Evolutionary conservation across 2,113 vertebrate species (phyloP).

Genomic region (Dissostichus mawsoni): DNA sequence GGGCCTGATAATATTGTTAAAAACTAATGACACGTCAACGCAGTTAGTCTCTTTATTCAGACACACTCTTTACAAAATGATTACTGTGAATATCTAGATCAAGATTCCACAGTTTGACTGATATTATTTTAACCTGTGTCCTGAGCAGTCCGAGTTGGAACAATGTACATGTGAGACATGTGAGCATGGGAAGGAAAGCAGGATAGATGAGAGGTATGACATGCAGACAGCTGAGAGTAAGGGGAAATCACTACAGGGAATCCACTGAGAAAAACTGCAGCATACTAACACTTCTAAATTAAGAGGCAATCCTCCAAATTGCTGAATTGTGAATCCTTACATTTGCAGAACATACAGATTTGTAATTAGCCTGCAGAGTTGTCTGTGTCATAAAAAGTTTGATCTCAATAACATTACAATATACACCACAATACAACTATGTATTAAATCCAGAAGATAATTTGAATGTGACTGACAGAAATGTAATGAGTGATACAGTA

Average conservation of each 20-base stretch:
- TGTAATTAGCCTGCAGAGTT: not conserved
- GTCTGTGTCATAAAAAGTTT: not conserved
- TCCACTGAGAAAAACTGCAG: not conserved
- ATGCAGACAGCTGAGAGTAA: not conserved
- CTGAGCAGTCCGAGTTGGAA: not conserved
- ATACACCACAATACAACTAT: not conserved
- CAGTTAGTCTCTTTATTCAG: constrained; percentile 2
- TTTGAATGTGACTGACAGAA: not conserved
- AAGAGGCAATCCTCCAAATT: not conserved
- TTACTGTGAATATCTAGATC: not conserved
- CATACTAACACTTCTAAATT: not conserved
- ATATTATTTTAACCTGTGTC: not conserved
- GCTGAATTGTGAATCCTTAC: not conserved
- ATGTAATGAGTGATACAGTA: not conserved
- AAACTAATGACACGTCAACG: not conserved
- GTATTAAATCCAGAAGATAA: not conserved
- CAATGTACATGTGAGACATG: not conserved
- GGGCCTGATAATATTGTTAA: constrained; percentile 7
- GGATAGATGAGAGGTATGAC: not conserved
- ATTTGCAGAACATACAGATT: not conserved
- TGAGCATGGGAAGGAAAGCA: too few species aligned
- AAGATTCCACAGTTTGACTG: not conserved
- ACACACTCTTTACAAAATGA: not conserved
- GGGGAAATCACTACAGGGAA: not conserved
- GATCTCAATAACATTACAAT: not conserved